Evolutionary conservation across 2,797 vertebrate genomes (phyloP), one percentile per base, ranked within the genome.

Genomic region (Psittacula derbiana): DNA sequence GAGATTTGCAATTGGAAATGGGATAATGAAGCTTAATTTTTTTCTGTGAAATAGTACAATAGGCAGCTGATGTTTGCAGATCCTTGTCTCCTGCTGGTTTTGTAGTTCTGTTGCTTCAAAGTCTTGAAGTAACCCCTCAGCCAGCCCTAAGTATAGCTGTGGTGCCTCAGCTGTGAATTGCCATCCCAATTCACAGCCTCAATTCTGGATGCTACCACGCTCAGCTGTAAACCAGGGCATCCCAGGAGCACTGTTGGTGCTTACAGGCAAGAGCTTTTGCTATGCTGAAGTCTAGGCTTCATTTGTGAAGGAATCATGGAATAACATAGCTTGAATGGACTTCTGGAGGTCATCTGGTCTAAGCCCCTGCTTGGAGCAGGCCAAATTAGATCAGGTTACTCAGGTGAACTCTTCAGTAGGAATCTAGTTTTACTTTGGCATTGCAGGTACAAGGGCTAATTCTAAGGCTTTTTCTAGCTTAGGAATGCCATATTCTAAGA

Each of bases 11-110:
- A 38, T 52, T 60, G 64, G 38, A 74, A 92, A 71, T 67, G 53
- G 75, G 84, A 67, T 92, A 86, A 88, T 31, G 75, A 90, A 92
- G 46, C 41, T 91, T 85, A 76, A 87, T 84, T 74, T 60, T 87
- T 80, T 31, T 81, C 7, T 64, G 40, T 82, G 71, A 80, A 80
- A 30, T 27, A 52, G 16, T 72, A 46, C 19, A 40, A 23, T 46
- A 43, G 70, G 30, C 33, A 93, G 80, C 66, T 92, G 38, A 31
- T 86, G 49, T 38, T n/a, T n/a, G 33, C 41, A 65, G 66, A 52
- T 81, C 57, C 43, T 33, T 28, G n/a, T 80, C 58, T 61, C 49
- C 31, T 64, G 1, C 15, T 2, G 14, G 5, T 79, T 92, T 76
- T 89, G 41, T 27, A 69, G 40, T 69, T 81, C 30, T 69, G 16